Evolutionary conservation across 2,888 invertebrate species (phyloP), one percentile per base, ranked within the genome.

Genomic region (Drosophila buzzatii): DNA sequence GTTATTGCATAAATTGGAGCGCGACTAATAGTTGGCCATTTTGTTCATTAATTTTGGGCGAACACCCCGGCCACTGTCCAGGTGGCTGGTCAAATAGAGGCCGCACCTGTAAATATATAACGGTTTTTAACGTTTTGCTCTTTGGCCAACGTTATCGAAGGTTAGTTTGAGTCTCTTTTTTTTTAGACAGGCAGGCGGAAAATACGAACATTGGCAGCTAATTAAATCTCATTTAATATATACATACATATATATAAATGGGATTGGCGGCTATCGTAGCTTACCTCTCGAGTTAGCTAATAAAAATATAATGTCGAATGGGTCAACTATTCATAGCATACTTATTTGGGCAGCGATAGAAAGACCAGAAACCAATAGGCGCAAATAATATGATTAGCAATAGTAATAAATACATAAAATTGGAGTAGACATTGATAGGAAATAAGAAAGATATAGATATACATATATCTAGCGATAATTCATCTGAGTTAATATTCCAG

Each of bases 1-100:
- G 31, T 44, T 70, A 69, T 76, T 83, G 67, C 76, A 76, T 79
- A 81, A 88, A 83, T 83, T 85, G 83, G 75, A 88, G 74, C 79
- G 74, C 69, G 51, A 62, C 73, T 83, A 88, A 83, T 85, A 79
- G 85, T 84, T 85, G 82, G 69, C 70, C 83, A 83, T 83, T 77
- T 73, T 79, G 73, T 81, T 81, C 79, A 85, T 88, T 85, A 79
- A 83, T 88, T 85, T 79, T 51, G 56, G 55, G 33, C 70, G 33
- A 31, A 31, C 37, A 23, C 37, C 37, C 33, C 44, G 2, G 0
- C 23, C 45, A 5, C 18, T 16, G 1, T 4, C 39, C 20, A n/a
- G 8, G 14, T 55, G 41, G 18, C 33, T 12, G 60, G 14, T 18
- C 41, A 63, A 63, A 42, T 49, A 42, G 44, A 42, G 44, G 73